Percentiles rank a stretch among this genome's conserved stretches.
phyloP scores from a whole-genome alignment of 1,140 invertebrate genomes.

The Palaemon carinicauda region DNA sequence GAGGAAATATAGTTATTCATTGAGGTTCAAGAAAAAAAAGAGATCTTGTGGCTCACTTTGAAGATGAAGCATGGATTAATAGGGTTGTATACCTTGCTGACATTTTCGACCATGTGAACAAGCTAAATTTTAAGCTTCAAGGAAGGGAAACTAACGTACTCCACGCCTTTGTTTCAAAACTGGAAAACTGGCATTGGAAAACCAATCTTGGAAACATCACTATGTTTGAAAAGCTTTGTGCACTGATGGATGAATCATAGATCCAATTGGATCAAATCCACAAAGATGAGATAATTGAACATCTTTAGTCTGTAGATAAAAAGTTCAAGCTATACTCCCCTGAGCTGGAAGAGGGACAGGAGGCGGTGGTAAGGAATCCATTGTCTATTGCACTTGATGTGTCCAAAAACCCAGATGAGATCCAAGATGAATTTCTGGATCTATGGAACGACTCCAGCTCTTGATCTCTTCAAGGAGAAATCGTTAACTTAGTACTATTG shows the following conservation, averaged over 20 bases:
- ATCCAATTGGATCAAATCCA: constrained; percentile 30
- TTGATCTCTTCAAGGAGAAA: constrained; percentile 37
- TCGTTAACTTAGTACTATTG: constrained; percentile 29
- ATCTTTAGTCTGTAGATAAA: constrained; percentile 35
- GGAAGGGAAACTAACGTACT: constrained; percentile 41
- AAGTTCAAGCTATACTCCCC: constrained; percentile 45
- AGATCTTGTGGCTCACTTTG: too few species aligned
- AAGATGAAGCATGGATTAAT: too few species aligned
- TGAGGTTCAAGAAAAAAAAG: constrained; percentile 29
- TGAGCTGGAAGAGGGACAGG: constrained; percentile 20
- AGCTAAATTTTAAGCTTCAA: constrained; percentile 47
- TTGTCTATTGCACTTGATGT: constrained; percentile 41
- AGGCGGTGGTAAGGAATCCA: constrained; percentile 16
- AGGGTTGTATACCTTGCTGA: constrained; percentile 4
- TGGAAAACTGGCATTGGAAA: too few species aligned
- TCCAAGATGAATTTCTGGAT: constrained; percentile 52
- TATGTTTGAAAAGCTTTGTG: too few species aligned
- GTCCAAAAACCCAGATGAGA: constrained; percentile 33
- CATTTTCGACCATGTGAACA: constrained; percentile 36
- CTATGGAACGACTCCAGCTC: neutral
- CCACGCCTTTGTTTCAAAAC: constrained; percentile 33
- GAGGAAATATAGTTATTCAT: constrained; percentile 43
- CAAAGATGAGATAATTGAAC: constrained; percentile 38
- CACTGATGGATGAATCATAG: constrained; percentile 35
- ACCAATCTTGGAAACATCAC: too few species aligned